Evolutionary conservation across 2,888 invertebrate species (phyloP).

Genomic region (Aphodius sticticus): DNA sequence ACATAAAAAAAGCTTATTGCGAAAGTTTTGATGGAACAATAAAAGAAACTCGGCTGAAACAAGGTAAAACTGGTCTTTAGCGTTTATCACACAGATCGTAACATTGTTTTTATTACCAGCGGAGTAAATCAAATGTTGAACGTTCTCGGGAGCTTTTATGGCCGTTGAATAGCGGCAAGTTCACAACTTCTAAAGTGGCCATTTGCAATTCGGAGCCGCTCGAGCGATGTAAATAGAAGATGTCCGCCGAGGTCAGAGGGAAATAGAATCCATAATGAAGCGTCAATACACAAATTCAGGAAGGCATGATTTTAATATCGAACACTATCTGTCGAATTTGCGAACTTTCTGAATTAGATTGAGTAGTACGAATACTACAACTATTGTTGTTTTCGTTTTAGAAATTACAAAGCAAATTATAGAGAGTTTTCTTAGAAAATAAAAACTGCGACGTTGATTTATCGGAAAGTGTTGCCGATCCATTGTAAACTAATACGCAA

Average conservation of each 20-base stretch:
- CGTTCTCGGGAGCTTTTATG: slow-evolving; percentile 15
- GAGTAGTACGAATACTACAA: too few species aligned
- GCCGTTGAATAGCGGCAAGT: slow-evolving; percentile 12
- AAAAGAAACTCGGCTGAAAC: slow-evolving; percentile 24
- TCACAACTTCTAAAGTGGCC: slow-evolving; percentile 19
- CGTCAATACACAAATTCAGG: neutral
- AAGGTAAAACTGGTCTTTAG: slow-evolving; percentile 25
- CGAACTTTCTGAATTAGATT: too few species aligned
- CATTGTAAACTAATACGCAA: too few species aligned
- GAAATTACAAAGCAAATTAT: too few species aligned
- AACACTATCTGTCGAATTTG: too few species aligned
- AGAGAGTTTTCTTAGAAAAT: too few species aligned
- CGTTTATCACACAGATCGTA: slow-evolving; percentile 18
- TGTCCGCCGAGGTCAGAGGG: slow-evolving; percentile 7
- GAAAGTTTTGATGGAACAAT: slow-evolving; percentile 24
- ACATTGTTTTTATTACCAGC: slow-evolving; percentile 20
- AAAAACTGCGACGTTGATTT: too few species aligned
- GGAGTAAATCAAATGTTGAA: slow-evolving; percentile 25
- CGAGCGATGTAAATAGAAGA: slow-evolving; percentile 21
- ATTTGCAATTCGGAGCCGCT: slow-evolving; percentile 24
- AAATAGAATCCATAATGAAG: neutral
- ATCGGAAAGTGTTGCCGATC: too few species aligned
- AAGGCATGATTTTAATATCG: neutral
- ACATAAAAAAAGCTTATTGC: slow-evolving; percentile 19
- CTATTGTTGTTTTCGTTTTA: too few species aligned